These are phyloP conservation scores for Smithornis capensis DNA, from an alignment of 2,113 vertebrate species.

Conservation along the genomic window DNA sequence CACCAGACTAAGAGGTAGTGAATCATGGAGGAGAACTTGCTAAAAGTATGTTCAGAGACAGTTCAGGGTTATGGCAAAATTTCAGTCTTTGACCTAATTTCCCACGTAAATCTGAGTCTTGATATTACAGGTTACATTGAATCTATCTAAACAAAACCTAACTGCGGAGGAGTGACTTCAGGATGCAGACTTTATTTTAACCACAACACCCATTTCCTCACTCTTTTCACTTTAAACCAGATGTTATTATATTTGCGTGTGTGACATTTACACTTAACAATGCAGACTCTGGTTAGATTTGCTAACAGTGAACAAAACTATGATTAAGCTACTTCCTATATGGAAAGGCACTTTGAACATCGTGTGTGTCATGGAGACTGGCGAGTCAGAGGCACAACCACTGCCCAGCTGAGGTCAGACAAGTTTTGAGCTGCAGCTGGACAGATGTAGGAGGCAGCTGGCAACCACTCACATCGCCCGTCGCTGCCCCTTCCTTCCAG, in stretches of 20 bases:
- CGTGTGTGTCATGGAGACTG: background rate
- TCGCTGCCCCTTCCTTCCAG: background rate
- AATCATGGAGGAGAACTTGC: background rate
- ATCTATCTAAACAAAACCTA: background rate
- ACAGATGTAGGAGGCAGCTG: slow-evolving; percentile 20
- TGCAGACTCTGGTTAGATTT: background rate
- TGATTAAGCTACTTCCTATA: slow-evolving; percentile 38
- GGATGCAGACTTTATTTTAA: slow-evolving; percentile 31
- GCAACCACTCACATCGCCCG: fast-evolving
- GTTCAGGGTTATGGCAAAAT: background rate
- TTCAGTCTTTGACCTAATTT: background rate
- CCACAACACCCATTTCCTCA: slow-evolving; percentile 34
- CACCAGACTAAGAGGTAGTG: background rate
- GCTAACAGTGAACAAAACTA: slow-evolving; percentile 24
- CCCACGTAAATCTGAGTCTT: background rate
- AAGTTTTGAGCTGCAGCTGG: background rate
- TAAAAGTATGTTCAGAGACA: background rate
- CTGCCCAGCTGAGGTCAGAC: background rate
- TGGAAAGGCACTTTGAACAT: slow-evolving; percentile 17
- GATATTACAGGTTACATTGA: background rate
- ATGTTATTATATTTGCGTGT: background rate
- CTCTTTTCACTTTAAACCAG: slow-evolving; percentile 48
- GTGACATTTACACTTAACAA: slow-evolving; percentile 47
- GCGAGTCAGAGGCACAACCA: background rate
- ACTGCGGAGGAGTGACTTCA: background rate